A percentile compares a stretch with the other conserved stretches of the same genome.
phyloP scores from a whole-genome alignment of 1,140 invertebrate species.

The Drosophila carrolli region DNA sequence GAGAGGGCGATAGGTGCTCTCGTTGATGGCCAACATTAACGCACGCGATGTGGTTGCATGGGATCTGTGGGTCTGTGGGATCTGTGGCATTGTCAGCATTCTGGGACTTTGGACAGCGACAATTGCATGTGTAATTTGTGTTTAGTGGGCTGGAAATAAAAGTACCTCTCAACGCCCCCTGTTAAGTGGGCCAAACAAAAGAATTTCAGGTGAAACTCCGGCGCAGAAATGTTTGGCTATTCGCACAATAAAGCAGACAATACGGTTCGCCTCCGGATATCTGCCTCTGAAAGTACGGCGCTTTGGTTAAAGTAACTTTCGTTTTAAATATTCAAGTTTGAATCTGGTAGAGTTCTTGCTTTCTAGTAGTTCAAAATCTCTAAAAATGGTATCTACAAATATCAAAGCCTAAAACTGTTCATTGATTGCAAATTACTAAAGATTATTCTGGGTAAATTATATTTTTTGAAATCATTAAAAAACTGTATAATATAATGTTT shows the following conservation, averaged over 20 bases:
- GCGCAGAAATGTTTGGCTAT: not conserved
- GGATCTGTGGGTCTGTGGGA: constrained; percentile 19
- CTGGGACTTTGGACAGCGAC: constrained; percentile 28
- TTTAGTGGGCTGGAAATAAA: constrained; percentile 42
- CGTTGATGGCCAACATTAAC: constrained; percentile 44
- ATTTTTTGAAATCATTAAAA: too few relatives aligned
- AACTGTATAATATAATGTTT: too few relatives aligned
- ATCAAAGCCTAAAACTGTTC: not conserved
- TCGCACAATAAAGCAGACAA: constrained; percentile 6
- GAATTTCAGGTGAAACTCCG: constrained; percentile 18
- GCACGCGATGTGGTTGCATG: constrained; percentile 29
- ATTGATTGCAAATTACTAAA: too few relatives aligned
- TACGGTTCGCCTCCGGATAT: not conserved
- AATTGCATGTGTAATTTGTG: constrained; percentile 54
- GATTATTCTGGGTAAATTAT: too few relatives aligned
- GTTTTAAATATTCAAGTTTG: not conserved
- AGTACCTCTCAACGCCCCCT: not conserved
- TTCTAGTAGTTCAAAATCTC: not conserved
- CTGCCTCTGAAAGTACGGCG: not conserved
- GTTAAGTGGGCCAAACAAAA: constrained; percentile 27
- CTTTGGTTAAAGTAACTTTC: not conserved
- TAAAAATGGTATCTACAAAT: too few relatives aligned
- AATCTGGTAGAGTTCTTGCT: not conserved
- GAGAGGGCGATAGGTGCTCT: not conserved
- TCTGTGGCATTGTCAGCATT: constrained; percentile 33